Percentiles rank a stretch among this genome's conserved stretches.
Evolutionary conservation across 2,797 vertebrate genomes (phyloP).

Genomic region (Astyanax mexicanus): DNA sequence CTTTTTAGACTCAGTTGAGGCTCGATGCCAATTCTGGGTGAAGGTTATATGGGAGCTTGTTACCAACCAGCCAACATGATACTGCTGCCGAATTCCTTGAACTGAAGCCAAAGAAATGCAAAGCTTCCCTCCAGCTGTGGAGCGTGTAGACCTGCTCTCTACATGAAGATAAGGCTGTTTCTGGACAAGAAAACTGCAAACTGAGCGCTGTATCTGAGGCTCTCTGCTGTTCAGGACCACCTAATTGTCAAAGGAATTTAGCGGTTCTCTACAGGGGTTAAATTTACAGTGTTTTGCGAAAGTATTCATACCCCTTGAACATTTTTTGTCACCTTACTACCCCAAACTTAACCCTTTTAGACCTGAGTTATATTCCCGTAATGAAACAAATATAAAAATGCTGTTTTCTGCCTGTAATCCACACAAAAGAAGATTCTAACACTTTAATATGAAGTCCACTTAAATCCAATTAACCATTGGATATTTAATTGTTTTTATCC

Average conservation of each 20-base stretch:
- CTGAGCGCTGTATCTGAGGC: neutral
- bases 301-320: too few relatives aligned
- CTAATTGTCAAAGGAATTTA: neutral
- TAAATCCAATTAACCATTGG: too few relatives aligned
- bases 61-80: slow-evolving; percentile 17
- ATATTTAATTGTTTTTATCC: too few relatives aligned
- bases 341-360: too few relatives aligned
- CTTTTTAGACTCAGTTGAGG: slow-evolving; percentile 19
- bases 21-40: slow-evolving; percentile 58
- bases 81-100: slow-evolving; percentile 69
- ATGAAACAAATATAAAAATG: too few relatives aligned
- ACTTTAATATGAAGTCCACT: too few relatives aligned
- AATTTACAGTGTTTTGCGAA: too few relatives aligned
- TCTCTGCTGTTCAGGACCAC: neutral
- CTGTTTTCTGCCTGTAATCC: too few relatives aligned
- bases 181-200: neutral
- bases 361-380: too few relatives aligned
- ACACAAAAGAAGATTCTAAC: too few relatives aligned
- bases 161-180: neutral
- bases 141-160: slow-evolving; percentile 66
- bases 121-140: slow-evolving; percentile 71
- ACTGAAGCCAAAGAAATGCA: slow-evolving; percentile 68
- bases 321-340: too few relatives aligned
- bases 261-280: neutral
- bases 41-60: slow-evolving; percentile 46